Evolutionary conservation across 2,888 invertebrate species (phyloP).

Genomic region (Morpho helenor): DNA sequence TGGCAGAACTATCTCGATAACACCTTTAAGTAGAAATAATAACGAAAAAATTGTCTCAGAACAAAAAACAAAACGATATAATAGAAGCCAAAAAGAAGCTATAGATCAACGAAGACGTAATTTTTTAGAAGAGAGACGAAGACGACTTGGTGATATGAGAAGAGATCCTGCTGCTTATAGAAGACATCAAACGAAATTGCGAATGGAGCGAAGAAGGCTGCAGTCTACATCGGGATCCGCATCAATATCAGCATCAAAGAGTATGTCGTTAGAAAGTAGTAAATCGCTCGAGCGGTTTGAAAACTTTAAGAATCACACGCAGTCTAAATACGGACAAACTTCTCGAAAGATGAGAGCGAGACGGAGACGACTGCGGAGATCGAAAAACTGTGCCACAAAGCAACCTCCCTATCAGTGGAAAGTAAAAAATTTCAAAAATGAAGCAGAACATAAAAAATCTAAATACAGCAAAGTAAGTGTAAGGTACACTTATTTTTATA

Average conservation of each 20-base stretch:
- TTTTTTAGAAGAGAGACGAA: constrained; percentile 56
- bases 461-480: constrained; percentile 35
- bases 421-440: constrained; percentile 36
- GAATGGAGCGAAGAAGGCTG: constrained; percentile 55
- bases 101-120: constrained; percentile 61
- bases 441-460: constrained; percentile 33
- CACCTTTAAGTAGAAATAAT: constrained; percentile 46
- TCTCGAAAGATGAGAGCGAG: constrained; percentile 50
- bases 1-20: constrained; percentile 36
- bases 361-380: constrained; percentile 57
- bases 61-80: constrained; percentile 63
- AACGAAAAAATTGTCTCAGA: constrained; percentile 69
- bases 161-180: constrained; percentile 62
- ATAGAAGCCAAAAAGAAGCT: constrained; percentile 79
- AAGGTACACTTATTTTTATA: background rate
- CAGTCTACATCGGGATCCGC: constrained; percentile 35
- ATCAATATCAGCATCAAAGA: constrained; percentile 38
- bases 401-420: constrained; percentile 68
- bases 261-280: constrained; percentile 51
- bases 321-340: constrained; percentile 43
- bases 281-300: constrained; percentile 45
- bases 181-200: constrained; percentile 49
- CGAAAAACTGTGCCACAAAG: constrained; percentile 68
- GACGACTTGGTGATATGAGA: constrained; percentile 56
- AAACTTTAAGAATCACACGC: constrained; percentile 38